phyloP scores from a whole-genome alignment of 2,113 vertebrate species.

The Cryptoleucopteryx plumbea region DNA sequence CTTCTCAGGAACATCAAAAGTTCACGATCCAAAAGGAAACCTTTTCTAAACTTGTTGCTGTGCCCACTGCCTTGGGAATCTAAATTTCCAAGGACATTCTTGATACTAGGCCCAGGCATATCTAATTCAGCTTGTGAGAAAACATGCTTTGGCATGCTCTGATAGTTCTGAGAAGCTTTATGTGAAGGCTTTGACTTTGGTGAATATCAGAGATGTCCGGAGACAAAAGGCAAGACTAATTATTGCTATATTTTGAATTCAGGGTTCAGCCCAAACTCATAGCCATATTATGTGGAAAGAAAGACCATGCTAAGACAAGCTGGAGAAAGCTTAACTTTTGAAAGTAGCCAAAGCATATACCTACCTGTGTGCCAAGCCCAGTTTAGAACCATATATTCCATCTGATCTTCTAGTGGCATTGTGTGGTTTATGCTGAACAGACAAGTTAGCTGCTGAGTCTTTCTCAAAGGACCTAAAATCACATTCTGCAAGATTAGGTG shows the following conservation, averaged over 20 bases:
- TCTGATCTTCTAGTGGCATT: neutral
- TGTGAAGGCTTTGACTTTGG: neutral
- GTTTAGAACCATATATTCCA: neutral
- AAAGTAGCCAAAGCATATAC: neutral
- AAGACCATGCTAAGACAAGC: neutral
- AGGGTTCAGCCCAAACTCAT: neutral
- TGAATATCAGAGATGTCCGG: neutral
- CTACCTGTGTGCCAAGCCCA: neutral
- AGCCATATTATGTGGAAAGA: neutral
- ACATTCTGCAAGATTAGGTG: neutral
- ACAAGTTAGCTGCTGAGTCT: neutral
- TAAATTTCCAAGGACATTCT: neutral
- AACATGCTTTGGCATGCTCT: neutral
- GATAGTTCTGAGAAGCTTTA: neutral
- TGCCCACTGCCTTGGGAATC: neutral
- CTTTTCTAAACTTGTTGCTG: neutral
- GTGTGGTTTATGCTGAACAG: neutral
- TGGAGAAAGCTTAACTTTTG: neutral
- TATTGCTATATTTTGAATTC: neutral
- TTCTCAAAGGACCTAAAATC: neutral
- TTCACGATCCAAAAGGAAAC: neutral
- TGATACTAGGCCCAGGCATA: neutral
- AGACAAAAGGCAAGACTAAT: neutral
- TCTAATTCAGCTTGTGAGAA: neutral
- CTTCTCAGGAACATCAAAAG: neutral